Percentiles rank a stretch among this genome's conserved stretches.
Evolutionary conservation across 2,888 invertebrate species (phyloP).

Genomic region (Drosophila ustulata): DNA sequence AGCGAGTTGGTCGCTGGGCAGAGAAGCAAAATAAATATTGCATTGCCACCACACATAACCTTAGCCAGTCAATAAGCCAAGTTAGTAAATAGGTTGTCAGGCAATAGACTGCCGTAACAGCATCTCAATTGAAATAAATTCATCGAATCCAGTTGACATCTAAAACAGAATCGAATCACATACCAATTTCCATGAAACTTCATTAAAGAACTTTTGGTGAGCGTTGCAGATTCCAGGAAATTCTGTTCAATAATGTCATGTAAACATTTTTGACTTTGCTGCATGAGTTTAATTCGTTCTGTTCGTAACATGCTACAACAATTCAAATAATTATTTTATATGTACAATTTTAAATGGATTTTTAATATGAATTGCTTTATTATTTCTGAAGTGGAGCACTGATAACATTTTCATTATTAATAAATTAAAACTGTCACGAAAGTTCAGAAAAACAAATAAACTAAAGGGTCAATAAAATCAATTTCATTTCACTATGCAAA

Average conservation of each 20-base stretch:
- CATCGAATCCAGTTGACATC: neutral
- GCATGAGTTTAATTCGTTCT: too few species aligned
- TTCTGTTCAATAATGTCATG: too few species aligned
- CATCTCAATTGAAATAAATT: slow-evolving; percentile 2
- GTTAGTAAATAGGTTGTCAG: neutral
- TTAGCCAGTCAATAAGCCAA: neutral
- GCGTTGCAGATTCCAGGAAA: neutral
- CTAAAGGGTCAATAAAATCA: too few species aligned
- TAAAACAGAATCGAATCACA: neutral
- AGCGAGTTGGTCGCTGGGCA: neutral
- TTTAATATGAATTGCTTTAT: too few species aligned
- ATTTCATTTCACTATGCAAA: neutral
- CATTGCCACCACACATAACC: neutral
- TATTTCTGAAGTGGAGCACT: too few species aligned
- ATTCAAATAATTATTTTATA: too few species aligned
- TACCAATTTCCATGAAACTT: neutral
- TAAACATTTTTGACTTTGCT: too few species aligned
- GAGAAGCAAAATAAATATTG: neutral
- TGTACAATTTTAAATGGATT: too few species aligned
- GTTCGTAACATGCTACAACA: too few species aligned
- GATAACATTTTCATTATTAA: too few species aligned
- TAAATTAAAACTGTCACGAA: too few species aligned
- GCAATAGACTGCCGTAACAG: neutral
- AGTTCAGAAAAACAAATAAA: too few species aligned
- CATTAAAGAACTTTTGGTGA: neutral